Conservation (phyloP, 92 coral and sea anemone genomes). For the Anthopleura xanthogrammica region DNA sequence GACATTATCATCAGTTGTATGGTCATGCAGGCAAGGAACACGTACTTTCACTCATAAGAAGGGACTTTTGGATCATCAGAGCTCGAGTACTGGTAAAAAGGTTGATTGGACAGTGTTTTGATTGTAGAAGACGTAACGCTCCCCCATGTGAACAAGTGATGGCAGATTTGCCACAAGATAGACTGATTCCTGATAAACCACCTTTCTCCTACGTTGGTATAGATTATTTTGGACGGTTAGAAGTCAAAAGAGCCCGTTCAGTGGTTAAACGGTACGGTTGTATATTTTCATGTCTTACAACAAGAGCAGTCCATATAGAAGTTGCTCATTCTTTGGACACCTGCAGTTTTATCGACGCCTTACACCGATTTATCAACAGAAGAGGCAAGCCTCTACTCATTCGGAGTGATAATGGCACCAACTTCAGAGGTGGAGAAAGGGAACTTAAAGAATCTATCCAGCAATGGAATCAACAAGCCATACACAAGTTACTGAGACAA, state of each 20-base stretch:
- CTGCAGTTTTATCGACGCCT: conserved; percentile 8
- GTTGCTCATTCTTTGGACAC: conserved; percentile 9
- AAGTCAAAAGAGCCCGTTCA: neutral
- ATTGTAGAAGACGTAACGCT: neutral
- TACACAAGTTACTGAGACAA: conserved; percentile 3
- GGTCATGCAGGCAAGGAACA: conserved; percentile 6
- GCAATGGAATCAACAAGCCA: conserved; percentile 18
- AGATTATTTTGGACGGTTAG: too few species aligned
- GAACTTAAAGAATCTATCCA: conserved; percentile 33
- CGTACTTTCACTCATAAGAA: neutral
- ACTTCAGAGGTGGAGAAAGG: conserved; percentile 26
- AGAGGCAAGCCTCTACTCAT: conserved; percentile 24
- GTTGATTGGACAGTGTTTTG: neutral
- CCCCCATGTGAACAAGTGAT: conserved; percentile 12
- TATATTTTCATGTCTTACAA: neutral
- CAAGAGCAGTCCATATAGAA: conserved; percentile 8
- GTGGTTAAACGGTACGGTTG: neutral
- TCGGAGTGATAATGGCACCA: conserved; percentile 30
- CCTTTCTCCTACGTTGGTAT: too few species aligned
- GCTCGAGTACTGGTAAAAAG: neutral
- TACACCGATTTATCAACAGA: conserved; percentile 20
- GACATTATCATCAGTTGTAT: neutral
- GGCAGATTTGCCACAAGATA: conserved; percentile 5
- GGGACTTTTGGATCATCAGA: neutral
- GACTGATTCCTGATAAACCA: neutral